Conservation (phyloP, 2,113 vertebrate genomes). For the Alethe diademata region DNA sequence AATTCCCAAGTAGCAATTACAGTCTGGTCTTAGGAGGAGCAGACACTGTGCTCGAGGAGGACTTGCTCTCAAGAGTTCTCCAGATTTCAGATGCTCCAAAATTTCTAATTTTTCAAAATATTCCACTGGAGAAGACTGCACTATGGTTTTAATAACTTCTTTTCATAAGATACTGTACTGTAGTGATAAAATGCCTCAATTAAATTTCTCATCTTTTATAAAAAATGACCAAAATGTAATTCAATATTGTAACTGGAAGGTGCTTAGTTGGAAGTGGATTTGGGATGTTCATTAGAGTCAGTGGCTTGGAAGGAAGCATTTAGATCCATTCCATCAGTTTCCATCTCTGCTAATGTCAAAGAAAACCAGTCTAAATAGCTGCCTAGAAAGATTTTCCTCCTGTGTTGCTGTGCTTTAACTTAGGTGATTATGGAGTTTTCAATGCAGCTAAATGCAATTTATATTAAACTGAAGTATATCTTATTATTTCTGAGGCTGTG, state of each 20-base stretch:
- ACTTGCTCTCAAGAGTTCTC: rapidly evolving
- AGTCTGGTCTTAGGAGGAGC: neutral
- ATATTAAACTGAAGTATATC: constrained; percentile 31
- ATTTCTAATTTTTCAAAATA: neutral
- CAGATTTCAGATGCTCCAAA: neutral
- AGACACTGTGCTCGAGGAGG: rapidly evolving
- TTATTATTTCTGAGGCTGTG: neutral
- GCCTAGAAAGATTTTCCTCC: neutral
- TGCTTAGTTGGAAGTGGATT: constrained; percentile 21
- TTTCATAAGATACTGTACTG: neutral
- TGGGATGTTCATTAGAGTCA: constrained; percentile 60
- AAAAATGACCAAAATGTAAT: constrained; percentile 20
- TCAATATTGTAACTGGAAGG: neutral
- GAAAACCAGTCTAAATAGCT: constrained; percentile 33
- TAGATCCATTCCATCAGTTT: constrained; percentile 52
- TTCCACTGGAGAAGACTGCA: neutral
- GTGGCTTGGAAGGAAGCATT: constrained; percentile 51
- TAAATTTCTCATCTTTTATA: constrained; percentile 35
- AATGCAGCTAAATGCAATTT: constrained; percentile 1
- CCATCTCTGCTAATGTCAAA: constrained; percentile 30
- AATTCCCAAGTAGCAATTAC: neutral
- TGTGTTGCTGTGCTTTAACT: constrained; percentile 23
- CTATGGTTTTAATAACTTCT: neutral
- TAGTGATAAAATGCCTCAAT: constrained; percentile 14
- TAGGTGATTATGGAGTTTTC: constrained; percentile 45